Conservation (phyloP, 2,113 vertebrate species). For the Syrrhaptes paradoxus region DNA sequence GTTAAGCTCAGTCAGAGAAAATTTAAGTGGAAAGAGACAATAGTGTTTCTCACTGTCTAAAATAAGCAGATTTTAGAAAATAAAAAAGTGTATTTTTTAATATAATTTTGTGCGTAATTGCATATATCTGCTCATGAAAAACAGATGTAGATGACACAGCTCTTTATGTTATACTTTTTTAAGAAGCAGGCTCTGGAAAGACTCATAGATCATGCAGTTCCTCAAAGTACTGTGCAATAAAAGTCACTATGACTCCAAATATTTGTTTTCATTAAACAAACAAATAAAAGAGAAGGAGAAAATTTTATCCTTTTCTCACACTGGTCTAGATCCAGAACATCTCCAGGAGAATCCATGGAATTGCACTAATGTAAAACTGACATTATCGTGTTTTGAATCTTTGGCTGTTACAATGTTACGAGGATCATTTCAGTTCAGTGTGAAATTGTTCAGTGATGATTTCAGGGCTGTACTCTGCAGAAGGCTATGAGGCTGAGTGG, state of each 20-base stretch:
- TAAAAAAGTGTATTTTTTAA: not conserved
- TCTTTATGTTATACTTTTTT: not conserved
- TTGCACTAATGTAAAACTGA: not conserved
- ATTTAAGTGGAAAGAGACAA: not conserved
- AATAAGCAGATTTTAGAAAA: not conserved
- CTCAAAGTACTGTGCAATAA: not conserved
- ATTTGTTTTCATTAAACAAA: not conserved
- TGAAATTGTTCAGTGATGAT: conserved; percentile 20
- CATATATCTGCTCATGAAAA: not conserved
- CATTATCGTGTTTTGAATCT: not conserved
- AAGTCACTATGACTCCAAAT: not conserved
- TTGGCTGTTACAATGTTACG: not conserved
- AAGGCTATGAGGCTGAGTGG: not conserved
- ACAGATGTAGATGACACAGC: not conserved
- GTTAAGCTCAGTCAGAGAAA: not conserved
- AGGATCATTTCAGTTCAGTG: not conserved
- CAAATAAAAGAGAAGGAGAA: not conserved
- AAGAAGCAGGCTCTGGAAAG: not conserved
- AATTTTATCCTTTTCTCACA: not conserved
- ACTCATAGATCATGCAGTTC: not conserved
- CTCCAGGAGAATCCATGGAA: not conserved
- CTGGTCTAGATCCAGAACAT: not conserved
- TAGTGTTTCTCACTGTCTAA: not conserved
- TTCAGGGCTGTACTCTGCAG: not conserved
- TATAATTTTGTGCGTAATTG: not conserved